Evolutionary conservation across 2,888 invertebrate genomes (phyloP), one percentile per base, ranked within the genome.

Genomic region (Lasioglossum leucozonium): DNA sequence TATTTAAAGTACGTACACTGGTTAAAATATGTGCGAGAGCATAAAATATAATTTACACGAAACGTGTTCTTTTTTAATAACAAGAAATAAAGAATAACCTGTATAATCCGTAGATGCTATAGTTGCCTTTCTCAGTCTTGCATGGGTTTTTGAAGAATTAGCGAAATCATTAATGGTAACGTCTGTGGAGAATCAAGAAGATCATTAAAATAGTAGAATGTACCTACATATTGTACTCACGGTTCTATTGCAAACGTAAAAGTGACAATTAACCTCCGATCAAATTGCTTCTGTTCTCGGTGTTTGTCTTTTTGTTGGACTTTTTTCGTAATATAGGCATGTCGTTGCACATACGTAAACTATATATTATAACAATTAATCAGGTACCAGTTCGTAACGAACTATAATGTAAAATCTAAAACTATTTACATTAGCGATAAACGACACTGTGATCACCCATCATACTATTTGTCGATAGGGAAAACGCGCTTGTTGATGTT

Each of bases 81-180:
- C 6, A 22, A 2, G 47, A 58, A 3, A n/a, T 77, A 47, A 67
- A 34, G 55, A 34, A 37, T 78, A 82, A 90, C 90, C 90, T 91
- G 90, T n/a, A 34, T 62, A 62, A 34, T 62, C 18, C 6, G 30
- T 87, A 18, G 82, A 85, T 6, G 81, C 78, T 4, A 89, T 75
- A 40, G 89, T 85, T 58, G 93, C 92, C 88, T 95, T 95, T 85
- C 93, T 95, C n/a, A 94, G 82, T 85, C 94, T 93, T 51, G 93
- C 92, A 77, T 93, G 92, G 51, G 91, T 92, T 67, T 91, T 92
- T 69, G 94, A 88, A 44, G 97, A 96, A 94, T 97, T 96, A 6
- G 97, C 97, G 94, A 96, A 96, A 92, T 97, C 97, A 91, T 96
- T 96, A 92, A 97, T 95, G 18, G 97, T 97, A 84, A 97, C 95